phyloP scores from a whole-genome alignment of 2,888 invertebrate species.

The Lochmaea capreae region DNA sequence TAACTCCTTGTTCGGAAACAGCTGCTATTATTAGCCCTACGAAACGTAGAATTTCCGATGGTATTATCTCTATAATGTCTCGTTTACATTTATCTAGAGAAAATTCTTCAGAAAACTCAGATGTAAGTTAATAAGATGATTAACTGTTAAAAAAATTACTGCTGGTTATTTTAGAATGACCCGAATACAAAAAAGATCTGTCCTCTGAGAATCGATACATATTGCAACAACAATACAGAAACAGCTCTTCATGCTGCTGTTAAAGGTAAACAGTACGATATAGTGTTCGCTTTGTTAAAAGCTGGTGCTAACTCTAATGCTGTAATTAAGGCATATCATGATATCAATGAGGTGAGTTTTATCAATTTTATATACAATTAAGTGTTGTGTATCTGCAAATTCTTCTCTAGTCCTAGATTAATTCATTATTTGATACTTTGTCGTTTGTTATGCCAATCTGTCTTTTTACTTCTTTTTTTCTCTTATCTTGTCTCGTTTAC shows the following conservation, averaged over 20 bases:
- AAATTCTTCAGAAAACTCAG: constrained; percentile 62
- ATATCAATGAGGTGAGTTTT: constrained; percentile 61
- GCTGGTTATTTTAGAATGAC: constrained; percentile 48
- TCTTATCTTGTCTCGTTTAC: too few relatives aligned
- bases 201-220: constrained; percentile 79
- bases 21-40: constrained; percentile 68
- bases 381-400: not conserved
- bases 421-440: too few relatives aligned
- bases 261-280: constrained; percentile 79
- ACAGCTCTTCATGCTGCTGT: constrained; percentile 87
- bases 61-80: constrained; percentile 89
- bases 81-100: constrained; percentile 77
- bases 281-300: constrained; percentile 76
- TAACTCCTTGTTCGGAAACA: constrained; percentile 58
- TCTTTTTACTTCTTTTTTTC: too few relatives aligned
- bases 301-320: constrained; percentile 88
- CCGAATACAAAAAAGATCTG: constrained; percentile 67
- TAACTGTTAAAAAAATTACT: not conserved
- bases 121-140: constrained; percentile 49
- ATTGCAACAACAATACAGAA: constrained; percentile 82
- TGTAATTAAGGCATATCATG: constrained; percentile 69
- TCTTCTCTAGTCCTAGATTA: not conserved
- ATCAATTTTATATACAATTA: not conserved
- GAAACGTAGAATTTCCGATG: constrained; percentile 83
- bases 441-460: too few relatives aligned